Conservation (phyloP, 2,113 vertebrate genomes). For the Trematocara stigmaticum region DNA sequence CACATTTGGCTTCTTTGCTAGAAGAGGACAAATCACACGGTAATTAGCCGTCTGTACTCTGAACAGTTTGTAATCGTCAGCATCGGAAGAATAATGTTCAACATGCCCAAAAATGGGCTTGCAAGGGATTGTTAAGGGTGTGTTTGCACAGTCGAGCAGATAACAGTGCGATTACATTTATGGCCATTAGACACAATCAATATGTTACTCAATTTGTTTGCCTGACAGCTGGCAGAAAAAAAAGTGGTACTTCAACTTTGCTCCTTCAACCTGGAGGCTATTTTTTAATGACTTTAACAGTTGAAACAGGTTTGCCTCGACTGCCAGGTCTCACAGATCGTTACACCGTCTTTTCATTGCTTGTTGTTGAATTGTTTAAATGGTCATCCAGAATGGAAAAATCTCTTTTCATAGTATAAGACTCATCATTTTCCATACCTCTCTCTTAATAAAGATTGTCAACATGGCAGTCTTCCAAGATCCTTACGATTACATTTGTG, state of each 20-base stretch:
- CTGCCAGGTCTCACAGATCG: not conserved
- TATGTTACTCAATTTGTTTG: not conserved
- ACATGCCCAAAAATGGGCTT: not conserved
- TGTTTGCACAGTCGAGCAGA: constrained; percentile 6
- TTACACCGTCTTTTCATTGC: not conserved
- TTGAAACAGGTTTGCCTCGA: not conserved
- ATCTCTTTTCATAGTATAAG: not conserved
- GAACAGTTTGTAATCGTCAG: not conserved
- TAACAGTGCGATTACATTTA: not conserved
- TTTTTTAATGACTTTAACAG: not conserved
- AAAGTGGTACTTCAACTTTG: not conserved
- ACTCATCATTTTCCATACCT: not conserved
- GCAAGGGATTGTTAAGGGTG: not conserved
- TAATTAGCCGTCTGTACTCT: not conserved
- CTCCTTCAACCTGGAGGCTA: not conserved
- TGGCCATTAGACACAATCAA: not conserved
- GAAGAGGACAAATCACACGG: not conserved
- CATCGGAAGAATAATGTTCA: not conserved
- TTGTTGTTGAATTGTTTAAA: not conserved
- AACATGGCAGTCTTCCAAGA: not conserved
- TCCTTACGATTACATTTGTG: not conserved
- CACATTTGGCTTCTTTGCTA: constrained; percentile 92
- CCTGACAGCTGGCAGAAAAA: not conserved
- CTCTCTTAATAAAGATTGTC: not conserved
- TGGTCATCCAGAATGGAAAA: not conserved